Conservation (phyloP, 2,888 invertebrate species). For the Nowickia ferox region DNA sequence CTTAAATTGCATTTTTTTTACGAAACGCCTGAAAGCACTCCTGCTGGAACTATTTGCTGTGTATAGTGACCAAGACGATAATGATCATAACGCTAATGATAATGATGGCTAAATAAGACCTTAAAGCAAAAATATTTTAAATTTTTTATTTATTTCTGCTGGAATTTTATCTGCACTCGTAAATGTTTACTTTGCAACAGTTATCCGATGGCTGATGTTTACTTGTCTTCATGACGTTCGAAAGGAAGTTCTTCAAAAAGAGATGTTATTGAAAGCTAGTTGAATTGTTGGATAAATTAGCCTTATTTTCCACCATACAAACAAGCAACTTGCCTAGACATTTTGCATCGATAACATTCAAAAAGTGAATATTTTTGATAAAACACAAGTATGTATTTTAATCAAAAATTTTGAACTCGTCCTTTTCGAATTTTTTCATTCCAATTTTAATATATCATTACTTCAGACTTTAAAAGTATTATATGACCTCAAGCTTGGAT, state of each 20-base stretch:
- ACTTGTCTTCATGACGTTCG: background rate
- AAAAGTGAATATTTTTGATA: too few species aligned
- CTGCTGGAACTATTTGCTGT: constrained; percentile 33
- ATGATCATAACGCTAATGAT: constrained; percentile 39
- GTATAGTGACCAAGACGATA: constrained; percentile 21
- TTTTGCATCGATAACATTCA: too few species aligned
- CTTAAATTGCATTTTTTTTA: constrained; percentile 51
- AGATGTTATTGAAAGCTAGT: background rate
- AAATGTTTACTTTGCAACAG: constrained; percentile 43
- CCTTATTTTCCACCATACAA: too few species aligned
- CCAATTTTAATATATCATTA: too few species aligned
- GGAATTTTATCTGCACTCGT: constrained; percentile 39
- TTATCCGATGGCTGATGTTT: constrained; percentile 21
- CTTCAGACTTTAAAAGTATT: too few species aligned
- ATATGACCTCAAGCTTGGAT: too few species aligned
- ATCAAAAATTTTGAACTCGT: too few species aligned
- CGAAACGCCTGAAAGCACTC: constrained; percentile 51
- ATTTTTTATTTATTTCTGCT: constrained; percentile 30
- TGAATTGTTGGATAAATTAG: too few species aligned
- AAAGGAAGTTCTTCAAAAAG: constrained; percentile 18
- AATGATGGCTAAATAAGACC: constrained; percentile 46
- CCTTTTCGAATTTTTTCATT: too few species aligned
- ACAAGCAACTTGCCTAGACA: too few species aligned
- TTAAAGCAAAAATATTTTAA: constrained; percentile 44
- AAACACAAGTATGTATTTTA: too few species aligned